phyloP scores from a whole-genome alignment of 2,888 invertebrate genomes.

The Itoplectis maculator region DNA sequence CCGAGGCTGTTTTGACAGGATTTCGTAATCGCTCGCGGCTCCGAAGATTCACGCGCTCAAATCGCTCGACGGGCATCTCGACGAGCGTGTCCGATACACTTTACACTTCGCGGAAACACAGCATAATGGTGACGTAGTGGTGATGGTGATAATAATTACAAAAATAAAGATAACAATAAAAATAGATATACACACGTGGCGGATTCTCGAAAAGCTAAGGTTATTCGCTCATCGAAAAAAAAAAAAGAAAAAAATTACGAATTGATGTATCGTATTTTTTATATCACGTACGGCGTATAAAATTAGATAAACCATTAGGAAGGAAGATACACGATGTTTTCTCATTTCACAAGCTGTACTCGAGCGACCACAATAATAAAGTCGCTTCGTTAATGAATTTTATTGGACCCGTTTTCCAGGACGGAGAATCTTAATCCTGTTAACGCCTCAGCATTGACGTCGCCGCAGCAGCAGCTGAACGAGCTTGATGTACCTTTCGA shows the following conservation, averaged over 20 bases:
- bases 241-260: neutral
- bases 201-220: too few relatives aligned
- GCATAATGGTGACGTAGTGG: too few relatives aligned
- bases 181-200: too few relatives aligned
- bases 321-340: conserved; percentile 3
- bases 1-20: conserved; percentile 74
- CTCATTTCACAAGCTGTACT: conserved; percentile 21
- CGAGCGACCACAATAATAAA: conserved; percentile 2
- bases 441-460: conserved; percentile 50
- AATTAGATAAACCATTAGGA: neutral
- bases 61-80: conserved; percentile 75
- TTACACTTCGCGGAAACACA: too few relatives aligned
- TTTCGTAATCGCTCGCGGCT: conserved; percentile 74
- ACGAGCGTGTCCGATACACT: conserved; percentile 55
- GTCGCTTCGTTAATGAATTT: conserved; percentile 39
- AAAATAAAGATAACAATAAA: too few relatives aligned
- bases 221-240: neutral
- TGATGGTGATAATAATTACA: too few relatives aligned
- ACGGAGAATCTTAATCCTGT: conserved; percentile 46
- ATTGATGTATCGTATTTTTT: neutral
- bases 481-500: conserved; percentile 74
- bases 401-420: conserved; percentile 48
- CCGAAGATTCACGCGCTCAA: conserved; percentile 68
- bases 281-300: neutral
- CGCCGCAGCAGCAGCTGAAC: conserved; percentile 32